Evolutionary conservation across 2,797 vertebrate species (phyloP).

Genomic region (Allochrocebus solatus): DNA sequence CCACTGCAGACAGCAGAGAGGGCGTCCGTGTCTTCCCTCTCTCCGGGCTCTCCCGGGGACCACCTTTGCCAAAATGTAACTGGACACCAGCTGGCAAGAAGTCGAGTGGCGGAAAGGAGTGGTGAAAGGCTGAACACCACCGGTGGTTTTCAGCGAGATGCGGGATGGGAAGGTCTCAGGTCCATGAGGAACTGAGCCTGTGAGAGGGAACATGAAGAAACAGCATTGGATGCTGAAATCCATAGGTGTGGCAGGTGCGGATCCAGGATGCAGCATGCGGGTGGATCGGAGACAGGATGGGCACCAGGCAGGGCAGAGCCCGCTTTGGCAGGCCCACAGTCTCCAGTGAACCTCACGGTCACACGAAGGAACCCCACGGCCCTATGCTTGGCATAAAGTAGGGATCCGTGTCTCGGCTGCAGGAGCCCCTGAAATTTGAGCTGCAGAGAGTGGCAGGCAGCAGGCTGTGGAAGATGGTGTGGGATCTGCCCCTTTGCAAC

Average conservation of each 20-base stretch:
- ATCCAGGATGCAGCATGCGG: too few species aligned
- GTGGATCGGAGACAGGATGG: too few species aligned
- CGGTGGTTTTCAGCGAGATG: neutral
- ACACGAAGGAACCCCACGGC: too few species aligned
- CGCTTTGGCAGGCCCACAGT: too few species aligned
- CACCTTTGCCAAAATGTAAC: neutral
- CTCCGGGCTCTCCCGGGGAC: neutral
- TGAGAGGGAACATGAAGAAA: too few species aligned
- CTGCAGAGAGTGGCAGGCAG: neutral
- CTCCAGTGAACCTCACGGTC: too few species aligned
- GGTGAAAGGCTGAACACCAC: neutral
- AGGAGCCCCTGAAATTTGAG: neutral
- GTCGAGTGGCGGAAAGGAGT: neutral
- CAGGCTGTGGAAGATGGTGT: neutral
- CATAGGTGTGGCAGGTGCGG: too few species aligned
- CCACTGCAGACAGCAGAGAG: neutral
- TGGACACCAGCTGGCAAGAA: neutral
- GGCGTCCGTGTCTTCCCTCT: neutral
- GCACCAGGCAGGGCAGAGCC: too few species aligned
- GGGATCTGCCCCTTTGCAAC: neutral
- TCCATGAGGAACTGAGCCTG: too few species aligned
- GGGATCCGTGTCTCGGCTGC: neutral
- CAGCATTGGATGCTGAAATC: too few species aligned
- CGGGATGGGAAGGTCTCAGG: too few species aligned
- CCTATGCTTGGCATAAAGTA: neutral